Evolutionary conservation across 2,797 vertebrate species (phyloP), one percentile per base, ranked within the genome.

Genomic region (Phalloptychus januarius): DNA sequence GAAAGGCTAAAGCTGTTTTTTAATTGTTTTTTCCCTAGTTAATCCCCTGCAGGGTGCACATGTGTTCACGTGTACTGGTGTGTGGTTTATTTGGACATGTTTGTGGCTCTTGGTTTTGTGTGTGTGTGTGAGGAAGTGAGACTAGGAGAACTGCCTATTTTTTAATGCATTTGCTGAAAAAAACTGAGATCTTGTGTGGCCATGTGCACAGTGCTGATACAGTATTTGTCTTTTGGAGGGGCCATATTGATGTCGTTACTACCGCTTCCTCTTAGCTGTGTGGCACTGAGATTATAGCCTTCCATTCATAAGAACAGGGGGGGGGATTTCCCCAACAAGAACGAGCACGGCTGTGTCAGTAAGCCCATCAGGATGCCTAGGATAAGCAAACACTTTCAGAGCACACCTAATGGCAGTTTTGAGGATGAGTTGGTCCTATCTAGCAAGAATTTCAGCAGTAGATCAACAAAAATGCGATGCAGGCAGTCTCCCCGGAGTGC

Each of bases 251-350:
- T 63, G 73, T 50, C 81, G 81, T 81, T 88, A 85, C 80, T 87
- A 82, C 85, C 48, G 76, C 84, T 89, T 87, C 83, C 83, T 86
- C 77, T 88, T 83, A 83, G 80, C 78, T 83, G 83, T 86, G 83
- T 83, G 78, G 85, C 78, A 81, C 83, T 79, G 84, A 92, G 88
- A 93, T 93, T 91, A 91, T 86, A 90, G 81, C 71, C 80, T 75
- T 90, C 75, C 86, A 89, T 93, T 94, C 88, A 92, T 86, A 92
- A 93, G 86, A 89, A 85, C 45, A 79, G 20, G 58, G 88, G 89
- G 89, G 85, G 28, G 88, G 89, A 86, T 90, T 93, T 93, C 93
- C 89, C 91, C 89, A 83, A 85, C 78, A 79, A 89, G 83, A 87
- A 87, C 75, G 79, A 80, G 75, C 75, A 71, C 72, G 76, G 75